Evolutionary conservation across 2,797 vertebrate genomes (phyloP).

Genomic region (Karalla daura): DNA sequence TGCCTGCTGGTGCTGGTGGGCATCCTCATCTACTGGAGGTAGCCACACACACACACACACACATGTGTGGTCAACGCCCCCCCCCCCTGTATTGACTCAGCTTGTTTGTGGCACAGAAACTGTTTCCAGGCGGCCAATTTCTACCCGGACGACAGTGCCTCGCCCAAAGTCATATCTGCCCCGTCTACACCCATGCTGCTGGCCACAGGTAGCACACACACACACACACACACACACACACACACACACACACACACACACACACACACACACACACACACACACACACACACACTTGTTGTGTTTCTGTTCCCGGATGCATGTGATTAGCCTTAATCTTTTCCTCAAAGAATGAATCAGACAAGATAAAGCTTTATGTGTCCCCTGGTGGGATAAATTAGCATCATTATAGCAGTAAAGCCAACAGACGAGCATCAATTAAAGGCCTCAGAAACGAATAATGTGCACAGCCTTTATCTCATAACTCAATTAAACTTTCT

Average conservation of each 20-base stretch:
- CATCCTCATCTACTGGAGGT: slow-evolving; percentile 99
- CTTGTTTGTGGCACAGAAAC: slow-evolving; percentile 87
- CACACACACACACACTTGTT: background rate
- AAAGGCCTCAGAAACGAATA: too few relatives aligned
- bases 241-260: background rate
- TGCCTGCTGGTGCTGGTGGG: slow-evolving; percentile 97
- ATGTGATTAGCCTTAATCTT: too few relatives aligned
- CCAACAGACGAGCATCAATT: too few relatives aligned
- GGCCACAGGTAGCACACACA: slow-evolving; percentile 82
- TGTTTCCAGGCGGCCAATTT: slow-evolving; percentile 97
- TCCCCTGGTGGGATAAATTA: too few relatives aligned
- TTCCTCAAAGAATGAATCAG: too few relatives aligned
- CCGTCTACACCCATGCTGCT: slow-evolving; percentile 91
- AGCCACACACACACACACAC: slow-evolving; percentile 43
- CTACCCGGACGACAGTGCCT: slow-evolving; percentile 93
- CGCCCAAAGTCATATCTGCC: slow-evolving; percentile 90
- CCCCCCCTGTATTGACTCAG: background rate
- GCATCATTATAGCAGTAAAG: too few relatives aligned
- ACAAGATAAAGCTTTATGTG: too few relatives aligned
- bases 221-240: background rate
- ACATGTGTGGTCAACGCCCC: too few relatives aligned
- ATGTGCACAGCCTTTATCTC: background rate
- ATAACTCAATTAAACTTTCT: background rate
- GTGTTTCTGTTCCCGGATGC: too few relatives aligned
- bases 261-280: background rate